These are phyloP conservation scores for Drosophila oshimai DNA, from an alignment of 1,140 invertebrate genomes.

Conservation along the genomic window DNA sequence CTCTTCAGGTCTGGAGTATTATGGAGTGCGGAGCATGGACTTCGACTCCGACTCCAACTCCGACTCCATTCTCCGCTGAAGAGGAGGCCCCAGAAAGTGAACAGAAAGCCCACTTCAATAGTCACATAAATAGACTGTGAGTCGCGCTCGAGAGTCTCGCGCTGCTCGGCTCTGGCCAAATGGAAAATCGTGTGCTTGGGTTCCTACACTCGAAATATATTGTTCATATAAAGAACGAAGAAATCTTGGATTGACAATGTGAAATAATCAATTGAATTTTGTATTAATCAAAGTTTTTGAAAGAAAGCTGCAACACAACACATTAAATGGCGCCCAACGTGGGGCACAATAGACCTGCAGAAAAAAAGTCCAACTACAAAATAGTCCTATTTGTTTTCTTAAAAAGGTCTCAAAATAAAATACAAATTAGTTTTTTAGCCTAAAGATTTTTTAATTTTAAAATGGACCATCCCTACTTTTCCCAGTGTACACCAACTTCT, in stretches of 20 bases:
- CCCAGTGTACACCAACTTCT: not conserved
- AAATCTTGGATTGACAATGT: too few species aligned
- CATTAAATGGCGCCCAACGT: not conserved
- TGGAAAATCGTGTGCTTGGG: conserved; percentile 68
- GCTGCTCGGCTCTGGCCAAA: conserved; percentile 32
- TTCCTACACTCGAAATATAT: conserved; percentile 6
- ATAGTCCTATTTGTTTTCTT: too few species aligned
- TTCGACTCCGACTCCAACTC: conserved; percentile 4
- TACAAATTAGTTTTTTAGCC: not conserved
- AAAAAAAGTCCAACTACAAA: too few species aligned
- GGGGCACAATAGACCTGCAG: not conserved
- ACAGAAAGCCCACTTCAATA: conserved; percentile 72
- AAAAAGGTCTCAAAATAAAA: not conserved
- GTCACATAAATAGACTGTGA: conserved; percentile 78
- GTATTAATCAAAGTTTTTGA: not conserved
- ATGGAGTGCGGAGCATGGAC: conserved; percentile 28
- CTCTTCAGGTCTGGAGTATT: conserved; percentile 36
- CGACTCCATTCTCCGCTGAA: conserved; percentile 8
- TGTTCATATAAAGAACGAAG: too few species aligned
- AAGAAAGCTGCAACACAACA: not conserved
- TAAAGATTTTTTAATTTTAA: not conserved
- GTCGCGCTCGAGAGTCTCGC: conserved; percentile 62
- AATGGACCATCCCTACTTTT: not conserved
- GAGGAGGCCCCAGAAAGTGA: conserved; percentile 20
- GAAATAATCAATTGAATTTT: too few species aligned